These are phyloP conservation scores for Eurypyga helias DNA, from an alignment of 2,113 vertebrate species.

Conservation along the genomic window DNA sequence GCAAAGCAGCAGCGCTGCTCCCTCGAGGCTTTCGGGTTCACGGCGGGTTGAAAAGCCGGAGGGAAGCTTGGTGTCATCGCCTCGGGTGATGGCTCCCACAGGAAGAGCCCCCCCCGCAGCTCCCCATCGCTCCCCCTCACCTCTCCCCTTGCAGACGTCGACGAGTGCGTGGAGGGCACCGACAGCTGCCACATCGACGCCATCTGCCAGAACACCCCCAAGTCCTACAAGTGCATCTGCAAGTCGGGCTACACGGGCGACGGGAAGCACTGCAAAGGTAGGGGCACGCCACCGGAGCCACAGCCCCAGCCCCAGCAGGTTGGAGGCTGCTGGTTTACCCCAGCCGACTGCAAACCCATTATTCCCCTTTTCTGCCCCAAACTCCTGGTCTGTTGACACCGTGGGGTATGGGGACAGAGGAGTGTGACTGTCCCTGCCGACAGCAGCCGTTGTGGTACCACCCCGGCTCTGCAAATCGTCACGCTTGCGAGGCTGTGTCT, in stretches of 20 bases:
- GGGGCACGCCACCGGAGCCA: neutral
- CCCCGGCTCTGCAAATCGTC: neutral
- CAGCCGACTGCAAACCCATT: neutral
- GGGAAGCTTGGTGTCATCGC: neutral
- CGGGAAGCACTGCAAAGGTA: conserved; percentile 98
- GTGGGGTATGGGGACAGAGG: neutral
- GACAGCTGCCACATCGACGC: conserved; percentile 97
- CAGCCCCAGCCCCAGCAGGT: neutral
- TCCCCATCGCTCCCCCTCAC: neutral
- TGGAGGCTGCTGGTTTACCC: neutral
- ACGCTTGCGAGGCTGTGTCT: neutral
- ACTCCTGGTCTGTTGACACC: neutral
- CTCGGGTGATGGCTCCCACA: rapidly evolving
- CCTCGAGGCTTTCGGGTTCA: neutral
- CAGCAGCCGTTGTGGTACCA: neutral
- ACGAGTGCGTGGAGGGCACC: conserved; percentile 91
- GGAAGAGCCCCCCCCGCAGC: neutral
- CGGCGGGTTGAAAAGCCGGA: neutral
- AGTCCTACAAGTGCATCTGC: conserved; percentile 96
- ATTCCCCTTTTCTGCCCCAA: neutral
- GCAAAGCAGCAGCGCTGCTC: neutral
- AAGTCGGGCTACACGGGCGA: conserved; percentile 96
- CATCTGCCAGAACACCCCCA: conserved; percentile 96
- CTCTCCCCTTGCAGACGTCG: conserved; percentile 84
- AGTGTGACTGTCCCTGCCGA: neutral